phyloP scores from a whole-genome alignment of 2,888 invertebrate species.

The Cheilosia variabilis region DNA sequence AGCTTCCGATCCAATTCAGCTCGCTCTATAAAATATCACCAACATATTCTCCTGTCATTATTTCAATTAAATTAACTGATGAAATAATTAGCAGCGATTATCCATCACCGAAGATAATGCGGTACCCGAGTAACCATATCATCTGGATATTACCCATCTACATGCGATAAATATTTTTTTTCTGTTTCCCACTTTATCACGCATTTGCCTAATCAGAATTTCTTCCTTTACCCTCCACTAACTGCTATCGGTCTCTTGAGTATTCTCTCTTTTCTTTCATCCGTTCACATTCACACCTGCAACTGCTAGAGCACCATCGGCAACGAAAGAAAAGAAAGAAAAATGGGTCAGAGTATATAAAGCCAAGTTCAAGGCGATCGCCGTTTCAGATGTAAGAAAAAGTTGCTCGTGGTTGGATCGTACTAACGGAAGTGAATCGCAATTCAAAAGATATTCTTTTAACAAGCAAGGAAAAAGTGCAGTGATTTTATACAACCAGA shows the following conservation, averaged over 20 bases:
- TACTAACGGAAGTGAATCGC: constrained; percentile 53
- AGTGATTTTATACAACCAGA: constrained; percentile 25
- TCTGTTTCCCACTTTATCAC: constrained; percentile 24
- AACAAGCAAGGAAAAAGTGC: constrained; percentile 17
- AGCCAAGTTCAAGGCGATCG: constrained; percentile 91
- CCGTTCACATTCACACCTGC: constrained; percentile 65
- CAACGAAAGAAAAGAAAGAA: constrained; percentile 70
- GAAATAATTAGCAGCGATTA: constrained; percentile 33
- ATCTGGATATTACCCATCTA: constrained; percentile 4
- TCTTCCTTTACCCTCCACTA: constrained; percentile 25
- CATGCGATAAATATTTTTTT: constrained; percentile 8
- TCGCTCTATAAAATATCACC: constrained; percentile 4
- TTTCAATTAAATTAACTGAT: constrained; percentile 37
- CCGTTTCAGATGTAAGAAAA: constrained; percentile 85
- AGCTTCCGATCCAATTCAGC: background rate
- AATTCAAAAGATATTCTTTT: constrained; percentile 1
- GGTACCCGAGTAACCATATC: constrained; percentile 46
- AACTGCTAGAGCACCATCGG: constrained; percentile 43
- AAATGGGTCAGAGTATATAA: constrained; percentile 93
- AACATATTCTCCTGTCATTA: constrained; percentile 20
- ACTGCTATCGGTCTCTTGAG: constrained; percentile 28
- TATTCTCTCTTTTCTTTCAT: constrained; percentile 46
- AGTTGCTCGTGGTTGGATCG: constrained; percentile 77
- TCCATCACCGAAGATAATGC: constrained; percentile 27
- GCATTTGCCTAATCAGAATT: constrained; percentile 39